Percentiles rank a stretch among this genome's conserved stretches.
phyloP scores from a whole-genome alignment of 1,140 invertebrate species.

The Nixonia krombeini region DNA sequence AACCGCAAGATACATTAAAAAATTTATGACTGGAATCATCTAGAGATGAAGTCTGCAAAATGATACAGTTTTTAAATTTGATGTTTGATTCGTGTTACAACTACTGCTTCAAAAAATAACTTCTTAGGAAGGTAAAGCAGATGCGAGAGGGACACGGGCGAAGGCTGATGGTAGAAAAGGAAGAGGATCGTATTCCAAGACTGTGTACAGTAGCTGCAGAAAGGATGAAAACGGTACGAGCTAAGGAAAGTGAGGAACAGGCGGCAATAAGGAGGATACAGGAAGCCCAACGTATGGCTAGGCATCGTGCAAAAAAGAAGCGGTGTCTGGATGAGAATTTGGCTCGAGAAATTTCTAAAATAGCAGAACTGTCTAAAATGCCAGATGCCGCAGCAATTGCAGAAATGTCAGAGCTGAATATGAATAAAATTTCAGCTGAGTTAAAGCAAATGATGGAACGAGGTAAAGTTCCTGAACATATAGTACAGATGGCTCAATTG shows the following conservation, averaged over 20 bases:
- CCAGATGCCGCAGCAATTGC: slow-evolving; percentile 65
- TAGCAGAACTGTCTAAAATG: slow-evolving; percentile 68
- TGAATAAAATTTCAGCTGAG: slow-evolving; percentile 70
- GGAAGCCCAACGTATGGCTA: slow-evolving; percentile 68
- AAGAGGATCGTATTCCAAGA: slow-evolving; percentile 63
- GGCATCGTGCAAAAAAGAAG: slow-evolving; percentile 69
- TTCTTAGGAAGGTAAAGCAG: slow-evolving; percentile 50
- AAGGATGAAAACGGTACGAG: slow-evolving; percentile 67
- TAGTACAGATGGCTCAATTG: slow-evolving; percentile 70
- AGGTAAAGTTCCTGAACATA: slow-evolving; percentile 69
- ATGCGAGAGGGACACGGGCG: slow-evolving; percentile 50
- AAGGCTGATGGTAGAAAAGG: slow-evolving; percentile 60
- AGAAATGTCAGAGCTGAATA: slow-evolving; percentile 69
- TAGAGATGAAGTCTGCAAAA: too few species aligned
- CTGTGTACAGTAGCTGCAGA: slow-evolving; percentile 58
- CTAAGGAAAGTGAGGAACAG: slow-evolving; percentile 67
- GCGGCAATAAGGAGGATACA: slow-evolving; percentile 68
- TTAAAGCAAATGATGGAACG: slow-evolving; percentile 71
- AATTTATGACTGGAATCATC: too few species aligned
- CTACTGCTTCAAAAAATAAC: too few species aligned
- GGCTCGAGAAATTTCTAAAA: slow-evolving; percentile 68
- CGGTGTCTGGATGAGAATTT: slow-evolving; percentile 68
- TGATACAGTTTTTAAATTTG: too few species aligned
- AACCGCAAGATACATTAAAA: too few species aligned
- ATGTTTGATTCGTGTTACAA: too few species aligned